Evolutionary conservation across 2,113 vertebrate species (phyloP).

Genomic region (human): DNA sequence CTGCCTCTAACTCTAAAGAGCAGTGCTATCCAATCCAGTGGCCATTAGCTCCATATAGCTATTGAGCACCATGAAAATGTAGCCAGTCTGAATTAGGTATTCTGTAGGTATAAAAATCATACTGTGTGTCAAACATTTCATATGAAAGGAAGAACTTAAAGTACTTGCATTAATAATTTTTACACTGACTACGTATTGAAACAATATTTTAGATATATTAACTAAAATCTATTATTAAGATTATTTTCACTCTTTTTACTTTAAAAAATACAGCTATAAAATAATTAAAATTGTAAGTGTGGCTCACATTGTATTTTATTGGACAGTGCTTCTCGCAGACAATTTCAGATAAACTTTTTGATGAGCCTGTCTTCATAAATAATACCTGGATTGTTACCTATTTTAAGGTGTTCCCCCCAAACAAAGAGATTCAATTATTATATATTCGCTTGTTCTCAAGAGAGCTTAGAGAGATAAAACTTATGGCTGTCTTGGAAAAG

Average conservation of each 20-base stretch:
- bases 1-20: neutral
- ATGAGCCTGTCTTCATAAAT: neutral
- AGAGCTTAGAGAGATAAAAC: neutral
- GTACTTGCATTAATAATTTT: neutral
- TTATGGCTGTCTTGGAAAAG: neutral
- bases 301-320: neutral
- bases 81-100: neutral
- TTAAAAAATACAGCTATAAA: neutral
- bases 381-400: neutral
- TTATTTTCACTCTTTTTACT: neutral
- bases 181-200: neutral
- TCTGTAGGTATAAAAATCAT: neutral
- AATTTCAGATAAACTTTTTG: neutral
- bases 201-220: neutral
- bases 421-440: neutral
- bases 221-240: conserved; percentile 25
- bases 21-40: no score
- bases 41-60: neutral
- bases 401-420: neutral
- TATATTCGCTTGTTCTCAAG: neutral
- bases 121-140: neutral
- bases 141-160: neutral
- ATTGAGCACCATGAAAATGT: neutral
- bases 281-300: neutral
- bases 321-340: neutral